Conservation (phyloP, 2,888 invertebrate genomes). For the Rhagonycha lutea region DNA sequence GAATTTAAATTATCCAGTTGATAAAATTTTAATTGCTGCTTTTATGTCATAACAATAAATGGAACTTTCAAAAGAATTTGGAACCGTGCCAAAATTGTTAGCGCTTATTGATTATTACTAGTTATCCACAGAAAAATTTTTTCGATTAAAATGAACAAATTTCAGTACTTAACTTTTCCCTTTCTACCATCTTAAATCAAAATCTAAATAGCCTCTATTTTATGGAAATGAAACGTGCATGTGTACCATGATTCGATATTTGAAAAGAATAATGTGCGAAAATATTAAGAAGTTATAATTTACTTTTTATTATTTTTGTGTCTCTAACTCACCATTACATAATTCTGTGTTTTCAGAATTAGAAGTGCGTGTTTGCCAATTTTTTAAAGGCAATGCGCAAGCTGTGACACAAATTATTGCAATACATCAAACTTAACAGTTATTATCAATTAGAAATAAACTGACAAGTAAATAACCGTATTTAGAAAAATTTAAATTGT, state of each 20-base stretch:
- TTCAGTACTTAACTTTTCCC: neutral
- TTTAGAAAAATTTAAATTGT: neutral
- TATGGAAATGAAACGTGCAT: neutral
- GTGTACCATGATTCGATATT: neutral
- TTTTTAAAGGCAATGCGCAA: constrained; percentile 6
- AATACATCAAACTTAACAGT: neutral
- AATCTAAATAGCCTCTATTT: neutral
- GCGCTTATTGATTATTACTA: neutral
- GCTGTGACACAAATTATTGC: neutral
- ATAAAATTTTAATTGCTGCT: neutral
- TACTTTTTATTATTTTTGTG: neutral
- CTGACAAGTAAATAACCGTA: neutral
- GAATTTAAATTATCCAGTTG: neutral
- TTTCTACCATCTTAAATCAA: neutral
- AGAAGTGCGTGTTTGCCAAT: constrained; percentile 1
- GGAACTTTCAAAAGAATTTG: neutral
- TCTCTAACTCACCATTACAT: constrained; percentile 12
- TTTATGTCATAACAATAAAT: neutral
- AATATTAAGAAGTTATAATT: neutral
- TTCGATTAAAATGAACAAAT: neutral
- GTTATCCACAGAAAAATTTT: neutral
- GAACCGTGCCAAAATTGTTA: neutral
- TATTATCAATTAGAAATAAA: neutral
- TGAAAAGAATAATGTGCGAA: neutral
- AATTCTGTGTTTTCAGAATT: constrained; percentile 9